Evolutionary conservation across 1,140 invertebrate species (phyloP).

Genomic region (Procambarus virginalis): DNA sequence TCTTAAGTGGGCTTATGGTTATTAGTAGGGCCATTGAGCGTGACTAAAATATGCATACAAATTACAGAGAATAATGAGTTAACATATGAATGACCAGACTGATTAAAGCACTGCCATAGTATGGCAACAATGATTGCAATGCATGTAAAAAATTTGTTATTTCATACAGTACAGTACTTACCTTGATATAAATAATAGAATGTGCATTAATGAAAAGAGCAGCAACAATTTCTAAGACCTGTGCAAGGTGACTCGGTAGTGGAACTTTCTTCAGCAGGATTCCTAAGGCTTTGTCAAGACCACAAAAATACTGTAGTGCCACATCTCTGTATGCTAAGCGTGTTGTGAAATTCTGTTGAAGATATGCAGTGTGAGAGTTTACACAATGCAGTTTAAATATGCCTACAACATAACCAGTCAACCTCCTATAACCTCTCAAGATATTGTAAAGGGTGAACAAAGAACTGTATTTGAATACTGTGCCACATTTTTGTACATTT

Average conservation of each 20-base stretch:
- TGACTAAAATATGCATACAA: too few relatives aligned
- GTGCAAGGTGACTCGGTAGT: constrained; percentile 40
- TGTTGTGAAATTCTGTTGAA: constrained; percentile 30
- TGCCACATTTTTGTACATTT: too few relatives aligned
- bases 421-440: too few relatives aligned
- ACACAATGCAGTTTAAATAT: not conserved
- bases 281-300: constrained; percentile 50
- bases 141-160: too few relatives aligned
- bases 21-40: too few relatives aligned
- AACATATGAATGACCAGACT: too few relatives aligned
- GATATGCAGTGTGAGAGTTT: not conserved
- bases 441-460: too few relatives aligned
- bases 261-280: constrained; percentile 62
- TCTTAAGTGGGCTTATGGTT: too few relatives aligned
- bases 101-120: too few relatives aligned
- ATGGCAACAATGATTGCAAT: too few relatives aligned
- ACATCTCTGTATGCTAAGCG: constrained; percentile 17
- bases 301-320: constrained; percentile 46
- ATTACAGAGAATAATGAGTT: too few relatives aligned
- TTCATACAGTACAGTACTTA: constrained; percentile 6
- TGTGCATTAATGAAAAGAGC: constrained; percentile 47
- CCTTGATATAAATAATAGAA: constrained; percentile 59
- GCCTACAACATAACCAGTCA: not conserved
- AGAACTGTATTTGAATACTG: too few relatives aligned
- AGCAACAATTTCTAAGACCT: constrained; percentile 40